Conservation (phyloP, 2,113 vertebrate genomes). For the Thomomys bottae region DNA sequence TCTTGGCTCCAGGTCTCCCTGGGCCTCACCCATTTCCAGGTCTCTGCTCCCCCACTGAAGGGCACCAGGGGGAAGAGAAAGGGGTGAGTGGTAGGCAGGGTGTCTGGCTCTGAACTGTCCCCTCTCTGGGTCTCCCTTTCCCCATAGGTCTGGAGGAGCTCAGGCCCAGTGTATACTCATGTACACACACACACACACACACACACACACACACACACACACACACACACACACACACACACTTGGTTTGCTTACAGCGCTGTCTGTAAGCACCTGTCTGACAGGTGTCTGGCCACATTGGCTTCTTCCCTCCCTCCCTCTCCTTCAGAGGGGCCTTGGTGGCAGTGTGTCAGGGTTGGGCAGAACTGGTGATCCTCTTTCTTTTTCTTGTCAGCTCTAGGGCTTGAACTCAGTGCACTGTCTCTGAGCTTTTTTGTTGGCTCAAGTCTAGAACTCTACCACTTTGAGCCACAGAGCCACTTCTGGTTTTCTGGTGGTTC, state of each 20-base stretch:
- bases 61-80: neutral
- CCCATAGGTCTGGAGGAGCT: neutral
- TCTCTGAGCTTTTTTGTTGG: too few species aligned
- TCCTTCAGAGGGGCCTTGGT: neutral
- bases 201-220: neutral
- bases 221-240: neutral
- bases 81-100: neutral
- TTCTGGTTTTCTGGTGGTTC: too few species aligned
- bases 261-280: neutral
- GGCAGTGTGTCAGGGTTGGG: neutral
- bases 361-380: too few species aligned
- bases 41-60: neutral
- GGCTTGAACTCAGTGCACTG: too few species aligned
- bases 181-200: neutral
- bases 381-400: too few species aligned
- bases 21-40: neutral
- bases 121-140: neutral
- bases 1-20: neutral
- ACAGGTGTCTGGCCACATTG: neutral
- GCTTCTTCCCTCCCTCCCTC: neutral
- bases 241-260: neutral
- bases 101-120: neutral
- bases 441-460: too few species aligned
- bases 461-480: too few species aligned
- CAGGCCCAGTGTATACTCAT: neutral